Conservation (phyloP, 2,888 invertebrate species). For the Mayetiola destructor region DNA sequence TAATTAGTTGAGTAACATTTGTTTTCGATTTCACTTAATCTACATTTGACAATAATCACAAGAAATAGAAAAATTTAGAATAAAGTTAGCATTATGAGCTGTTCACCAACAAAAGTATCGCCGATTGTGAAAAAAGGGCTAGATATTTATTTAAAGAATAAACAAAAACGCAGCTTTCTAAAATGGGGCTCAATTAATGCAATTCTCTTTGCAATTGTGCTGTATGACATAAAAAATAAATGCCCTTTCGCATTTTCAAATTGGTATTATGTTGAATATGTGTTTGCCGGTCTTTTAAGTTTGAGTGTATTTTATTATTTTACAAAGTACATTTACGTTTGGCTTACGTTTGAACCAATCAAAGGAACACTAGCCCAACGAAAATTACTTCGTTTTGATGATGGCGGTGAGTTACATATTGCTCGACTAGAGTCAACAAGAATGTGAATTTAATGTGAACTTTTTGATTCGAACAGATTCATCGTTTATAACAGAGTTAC, state of each 20-base stretch:
- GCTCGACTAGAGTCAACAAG: background rate
- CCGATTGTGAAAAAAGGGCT: conserved; percentile 25
- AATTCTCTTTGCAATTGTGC: conserved; percentile 24
- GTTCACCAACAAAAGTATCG: conserved; percentile 23
- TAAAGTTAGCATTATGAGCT: too few species aligned
- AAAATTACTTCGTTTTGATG: conserved; percentile 39
- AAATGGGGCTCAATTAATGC: conserved; percentile 31
- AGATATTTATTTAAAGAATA: conserved; percentile 25
- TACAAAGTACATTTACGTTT: conserved; percentile 35
- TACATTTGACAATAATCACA: background rate
- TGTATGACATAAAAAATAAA: conserved; percentile 28
- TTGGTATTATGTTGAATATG: conserved; percentile 36
- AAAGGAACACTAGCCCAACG: conserved; percentile 39
- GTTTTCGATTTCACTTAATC: too few species aligned
- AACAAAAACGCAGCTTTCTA: conserved; percentile 25
- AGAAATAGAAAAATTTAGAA: background rate
- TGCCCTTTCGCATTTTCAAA: conserved; percentile 24
- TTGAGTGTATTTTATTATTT: conserved; percentile 41
- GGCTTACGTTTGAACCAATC: conserved; percentile 33
- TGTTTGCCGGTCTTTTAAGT: conserved; percentile 33
- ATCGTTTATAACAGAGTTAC: conserved; percentile 24
- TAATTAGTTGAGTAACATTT: background rate
- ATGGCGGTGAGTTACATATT: conserved; percentile 23
- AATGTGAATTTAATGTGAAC: background rate
- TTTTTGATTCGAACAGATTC: conserved; percentile 23